Conservation (phyloP, 2,888 invertebrate genomes). For the Ochropleura plecta region DNA sequence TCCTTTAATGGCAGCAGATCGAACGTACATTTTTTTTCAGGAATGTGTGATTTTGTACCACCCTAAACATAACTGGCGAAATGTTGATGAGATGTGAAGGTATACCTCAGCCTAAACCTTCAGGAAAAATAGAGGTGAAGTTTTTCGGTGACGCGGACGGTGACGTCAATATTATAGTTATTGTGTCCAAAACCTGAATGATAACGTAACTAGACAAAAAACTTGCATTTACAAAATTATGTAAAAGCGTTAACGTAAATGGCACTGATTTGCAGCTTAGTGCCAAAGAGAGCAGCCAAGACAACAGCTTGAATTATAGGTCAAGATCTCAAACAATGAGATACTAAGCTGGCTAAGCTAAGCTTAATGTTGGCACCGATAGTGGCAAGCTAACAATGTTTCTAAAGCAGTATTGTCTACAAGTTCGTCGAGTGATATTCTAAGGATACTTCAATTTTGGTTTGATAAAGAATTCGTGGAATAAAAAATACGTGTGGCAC, state of each 20-base stretch:
- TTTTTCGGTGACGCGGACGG: no score
- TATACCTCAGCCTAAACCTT: not conserved
- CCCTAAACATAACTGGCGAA: not conserved
- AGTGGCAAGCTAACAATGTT: conserved; percentile 7
- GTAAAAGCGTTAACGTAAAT: not conserved
- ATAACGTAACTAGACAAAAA: not conserved
- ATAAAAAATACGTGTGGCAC: no score
- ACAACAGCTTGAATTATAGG: conserved; percentile 50
- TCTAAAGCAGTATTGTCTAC: not conserved
- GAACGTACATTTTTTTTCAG: not conserved
- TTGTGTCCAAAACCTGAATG: not conserved
- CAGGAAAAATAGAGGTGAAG: not conserved
- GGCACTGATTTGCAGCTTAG: not conserved
- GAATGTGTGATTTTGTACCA: no score
- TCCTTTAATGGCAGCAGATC: not conserved
- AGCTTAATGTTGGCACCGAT: conserved; percentile 6
- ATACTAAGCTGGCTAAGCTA: conserved; percentile 8
- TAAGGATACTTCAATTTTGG: not conserved
- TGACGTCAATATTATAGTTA: not conserved
- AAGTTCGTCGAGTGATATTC: not conserved
- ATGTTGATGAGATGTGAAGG: not conserved
- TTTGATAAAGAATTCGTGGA: no score
- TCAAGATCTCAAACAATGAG: conserved; percentile 39
- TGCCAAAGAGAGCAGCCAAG: conserved; percentile 40
- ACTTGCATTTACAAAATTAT: not conserved